phyloP scores from a whole-genome alignment of 1,140 invertebrate species.

The Macrostomum lignano region DNA sequence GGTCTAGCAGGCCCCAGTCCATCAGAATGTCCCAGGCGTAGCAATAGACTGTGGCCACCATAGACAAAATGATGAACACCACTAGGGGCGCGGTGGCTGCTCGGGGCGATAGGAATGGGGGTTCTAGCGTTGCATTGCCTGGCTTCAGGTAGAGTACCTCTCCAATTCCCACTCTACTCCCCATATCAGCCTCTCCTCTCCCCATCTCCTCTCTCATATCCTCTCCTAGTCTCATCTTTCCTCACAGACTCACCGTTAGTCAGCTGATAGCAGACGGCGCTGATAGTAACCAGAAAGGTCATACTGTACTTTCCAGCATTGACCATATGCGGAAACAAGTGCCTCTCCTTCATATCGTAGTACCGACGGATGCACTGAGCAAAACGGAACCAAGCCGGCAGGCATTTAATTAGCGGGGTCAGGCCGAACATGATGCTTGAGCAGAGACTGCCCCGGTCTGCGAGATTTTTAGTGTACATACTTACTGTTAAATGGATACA shows the following conservation, averaged over 20 bases:
- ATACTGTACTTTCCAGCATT: slow-evolving; percentile 96
- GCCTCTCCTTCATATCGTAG: slow-evolving; percentile 28
- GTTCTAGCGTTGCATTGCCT: too few species aligned
- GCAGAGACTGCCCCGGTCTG: not conserved
- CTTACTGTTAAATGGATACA: too few species aligned
- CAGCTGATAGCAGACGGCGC: too few species aligned
- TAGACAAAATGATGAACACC: slow-evolving; percentile 32
- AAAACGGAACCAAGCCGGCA: slow-evolving; percentile 89
- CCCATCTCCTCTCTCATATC: too few species aligned
- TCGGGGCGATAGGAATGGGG: too few species aligned
- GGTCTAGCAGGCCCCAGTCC: slow-evolving; percentile 90
- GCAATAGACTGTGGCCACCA: slow-evolving; percentile 51
- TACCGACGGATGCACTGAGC: slow-evolving; percentile 84
- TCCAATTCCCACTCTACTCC: too few species aligned
- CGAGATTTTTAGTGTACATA: too few species aligned
- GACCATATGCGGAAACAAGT: slow-evolving; percentile 70
- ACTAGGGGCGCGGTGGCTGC: not conserved
- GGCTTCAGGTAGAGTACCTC: too few species aligned
- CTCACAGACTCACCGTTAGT: too few species aligned
- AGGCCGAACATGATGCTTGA: not conserved
- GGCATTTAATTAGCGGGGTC: slow-evolving; percentile 6
- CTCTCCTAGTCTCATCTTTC: too few species aligned
- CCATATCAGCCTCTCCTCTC: not conserved
- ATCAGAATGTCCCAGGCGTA: slow-evolving; percentile 85
- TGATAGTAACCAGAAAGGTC: slow-evolving; percentile 82